phyloP scores from a whole-genome alignment of 2,888 invertebrate genomes.

The Athrips mouffetella region DNA sequence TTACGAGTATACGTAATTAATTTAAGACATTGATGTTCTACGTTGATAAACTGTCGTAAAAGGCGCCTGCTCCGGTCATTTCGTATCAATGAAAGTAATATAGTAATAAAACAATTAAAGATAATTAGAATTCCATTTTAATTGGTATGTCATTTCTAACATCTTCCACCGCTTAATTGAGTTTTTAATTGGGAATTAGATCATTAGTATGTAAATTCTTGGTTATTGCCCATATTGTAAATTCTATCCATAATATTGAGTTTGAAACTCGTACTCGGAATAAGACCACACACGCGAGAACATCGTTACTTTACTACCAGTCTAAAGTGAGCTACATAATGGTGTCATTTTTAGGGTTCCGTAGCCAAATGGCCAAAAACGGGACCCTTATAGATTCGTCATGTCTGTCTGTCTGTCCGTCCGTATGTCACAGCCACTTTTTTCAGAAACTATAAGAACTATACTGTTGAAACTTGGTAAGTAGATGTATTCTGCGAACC shows the following conservation, averaged over 20 bases:
- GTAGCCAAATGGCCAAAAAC: too few species aligned
- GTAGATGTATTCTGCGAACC: too few species aligned
- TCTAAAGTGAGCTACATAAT: constrained; percentile 34
- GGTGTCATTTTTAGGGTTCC: constrained; percentile 15
- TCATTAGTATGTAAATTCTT: constrained; percentile 44
- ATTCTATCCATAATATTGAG: constrained; percentile 42
- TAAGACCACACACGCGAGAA: constrained; percentile 60
- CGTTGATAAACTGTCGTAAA: neutral
- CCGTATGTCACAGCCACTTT: too few species aligned
- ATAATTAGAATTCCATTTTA: constrained; percentile 45
- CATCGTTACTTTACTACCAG: constrained; percentile 47
- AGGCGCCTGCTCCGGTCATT: constrained; percentile 23
- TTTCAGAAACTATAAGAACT: too few species aligned
- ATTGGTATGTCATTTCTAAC: constrained; percentile 42
- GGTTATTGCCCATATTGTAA: constrained; percentile 40
- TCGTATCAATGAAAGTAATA: constrained; percentile 40
- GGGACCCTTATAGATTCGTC: too few species aligned
- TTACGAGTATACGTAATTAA: neutral
- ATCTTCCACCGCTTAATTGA: constrained; percentile 43
- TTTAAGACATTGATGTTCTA: neutral
- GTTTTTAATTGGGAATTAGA: constrained; percentile 43
- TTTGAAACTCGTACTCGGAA: constrained; percentile 42
- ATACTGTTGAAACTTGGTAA: too few species aligned
- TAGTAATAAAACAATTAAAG: constrained; percentile 44
- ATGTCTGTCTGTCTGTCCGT: too few species aligned